Base-by-base conservation (phyloP, 2,113 vertebrate species). In the Leiothrix lutea region DNA sequence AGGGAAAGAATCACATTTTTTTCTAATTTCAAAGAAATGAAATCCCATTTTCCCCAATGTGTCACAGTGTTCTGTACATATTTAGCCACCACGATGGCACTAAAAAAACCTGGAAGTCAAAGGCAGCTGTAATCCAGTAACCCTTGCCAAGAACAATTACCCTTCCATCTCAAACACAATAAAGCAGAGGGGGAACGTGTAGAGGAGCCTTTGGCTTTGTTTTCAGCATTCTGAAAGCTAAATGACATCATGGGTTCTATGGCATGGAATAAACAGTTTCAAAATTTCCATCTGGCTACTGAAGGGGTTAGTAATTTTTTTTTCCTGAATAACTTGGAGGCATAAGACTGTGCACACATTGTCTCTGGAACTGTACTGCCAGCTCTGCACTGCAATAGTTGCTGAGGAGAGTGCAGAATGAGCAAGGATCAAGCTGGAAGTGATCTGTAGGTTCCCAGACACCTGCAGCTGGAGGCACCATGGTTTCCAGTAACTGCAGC, bases 1-100 rank as follows among this genome's bases (percentile, higher is more conserved):
- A 94, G 81, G 91, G 90, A 73, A 95, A 96, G 70, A 97, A 70
- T 47, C 58, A 51, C 65, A 56, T 66, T 62, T 86, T 91, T 83
- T 73, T 33, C 61, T 79, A 33, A 84, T 86, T 93, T 88, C 80
- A 83, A 42, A 96, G 69, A 86, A 95, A 90, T 61, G 9, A 86
- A 93, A 78, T 88, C 90, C 73, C 69, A 48, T 78, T 94, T 84
- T 91, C 57, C 65, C 88, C 60, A 61, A 11, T 86, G 61, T 69
- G 36, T 92, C 69, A 74, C 50, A 78, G 69, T 75, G 36, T 48
- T 92, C 42, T 83, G 78, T 23, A 66, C 20, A 12, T 5, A 8
- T 87, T 86, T 74, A 88, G 75, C 29, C 79, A 62, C 29, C 25
- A 38, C 0, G 23, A 94, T 67, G 81, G 66, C 82, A 73, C 42